Percentiles rank a stretch among this genome's conserved stretches.
These are phyloP conservation scores for Phylloscopus collybita DNA, from an alignment of 2,797 vertebrate genomes.

Conservation along the genomic window DNA sequence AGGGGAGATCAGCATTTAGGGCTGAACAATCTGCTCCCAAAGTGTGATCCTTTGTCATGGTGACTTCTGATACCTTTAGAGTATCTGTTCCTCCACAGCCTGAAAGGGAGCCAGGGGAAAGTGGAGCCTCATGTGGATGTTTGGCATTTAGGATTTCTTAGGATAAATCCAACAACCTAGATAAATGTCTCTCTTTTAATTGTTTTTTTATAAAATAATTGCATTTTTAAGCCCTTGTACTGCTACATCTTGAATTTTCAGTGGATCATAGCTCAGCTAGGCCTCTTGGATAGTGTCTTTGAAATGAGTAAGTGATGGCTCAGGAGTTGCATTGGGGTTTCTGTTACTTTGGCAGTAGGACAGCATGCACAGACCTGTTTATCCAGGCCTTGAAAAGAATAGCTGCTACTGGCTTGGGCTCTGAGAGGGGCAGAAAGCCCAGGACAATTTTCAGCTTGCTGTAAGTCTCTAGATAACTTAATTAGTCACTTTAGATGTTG, in stretches of 20 bases:
- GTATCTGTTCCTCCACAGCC: accelerated
- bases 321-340: background rate
- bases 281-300: background rate
- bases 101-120: background rate
- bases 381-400: background rate
- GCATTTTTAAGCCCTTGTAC: background rate
- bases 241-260: background rate
- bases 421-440: background rate
- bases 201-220: background rate
- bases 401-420: background rate
- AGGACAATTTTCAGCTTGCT: background rate
- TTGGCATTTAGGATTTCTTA: background rate
- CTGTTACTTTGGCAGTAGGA: background rate
- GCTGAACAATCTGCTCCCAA: background rate
- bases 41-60: accelerated
- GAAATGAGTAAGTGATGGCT: background rate
- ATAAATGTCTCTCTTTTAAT: background rate
- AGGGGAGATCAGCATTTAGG: background rate
- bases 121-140: background rate
- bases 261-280: background rate
- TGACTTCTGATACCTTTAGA: background rate
- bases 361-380: background rate
- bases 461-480: background rate
- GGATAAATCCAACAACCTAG: background rate
- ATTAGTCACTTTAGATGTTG: background rate